phyloP scores from a whole-genome alignment of 2,797 vertebrate species.

The Iguana delicatissima region DNA sequence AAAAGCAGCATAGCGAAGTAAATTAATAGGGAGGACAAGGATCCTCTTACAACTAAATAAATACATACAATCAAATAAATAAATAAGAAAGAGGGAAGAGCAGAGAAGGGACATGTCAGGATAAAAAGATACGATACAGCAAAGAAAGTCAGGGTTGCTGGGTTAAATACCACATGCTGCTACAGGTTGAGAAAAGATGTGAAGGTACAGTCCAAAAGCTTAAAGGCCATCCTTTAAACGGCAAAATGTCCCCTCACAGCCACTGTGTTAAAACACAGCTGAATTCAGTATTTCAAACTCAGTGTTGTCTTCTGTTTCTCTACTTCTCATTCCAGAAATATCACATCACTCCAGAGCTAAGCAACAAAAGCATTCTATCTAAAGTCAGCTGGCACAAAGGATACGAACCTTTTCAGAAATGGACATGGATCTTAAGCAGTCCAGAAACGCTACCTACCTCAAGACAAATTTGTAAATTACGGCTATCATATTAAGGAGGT shows the following conservation, averaged over 20 bases:
- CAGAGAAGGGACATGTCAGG: neutral
- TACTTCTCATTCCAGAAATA: no score
- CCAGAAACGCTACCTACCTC: constrained; percentile 62
- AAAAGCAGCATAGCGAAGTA: neutral
- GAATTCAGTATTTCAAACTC: neutral
- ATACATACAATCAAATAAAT: neutral
- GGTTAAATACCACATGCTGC: neutral
- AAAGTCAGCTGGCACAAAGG: constrained; percentile 13
- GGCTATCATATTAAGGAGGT: constrained; percentile 41
- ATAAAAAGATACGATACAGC: neutral
- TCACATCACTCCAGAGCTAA: neutral
- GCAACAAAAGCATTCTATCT: constrained; percentile 12
- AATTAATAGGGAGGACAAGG: neutral
- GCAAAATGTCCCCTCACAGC: neutral
- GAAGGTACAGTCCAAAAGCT: neutral
- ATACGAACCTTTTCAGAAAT: constrained; percentile 41
- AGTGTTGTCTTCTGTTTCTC: no score
- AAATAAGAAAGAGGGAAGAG: neutral
- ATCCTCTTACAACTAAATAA: neutral
- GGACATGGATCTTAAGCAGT: constrained; percentile 52
- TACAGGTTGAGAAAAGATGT: neutral
- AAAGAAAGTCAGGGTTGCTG: neutral
- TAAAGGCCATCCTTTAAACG: neutral
- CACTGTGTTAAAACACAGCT: neutral
- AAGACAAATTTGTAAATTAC: constrained; percentile 43